Evolutionary conservation across 2,797 vertebrate species (phyloP).

Genomic region (Emydoidea blandingii): DNA sequence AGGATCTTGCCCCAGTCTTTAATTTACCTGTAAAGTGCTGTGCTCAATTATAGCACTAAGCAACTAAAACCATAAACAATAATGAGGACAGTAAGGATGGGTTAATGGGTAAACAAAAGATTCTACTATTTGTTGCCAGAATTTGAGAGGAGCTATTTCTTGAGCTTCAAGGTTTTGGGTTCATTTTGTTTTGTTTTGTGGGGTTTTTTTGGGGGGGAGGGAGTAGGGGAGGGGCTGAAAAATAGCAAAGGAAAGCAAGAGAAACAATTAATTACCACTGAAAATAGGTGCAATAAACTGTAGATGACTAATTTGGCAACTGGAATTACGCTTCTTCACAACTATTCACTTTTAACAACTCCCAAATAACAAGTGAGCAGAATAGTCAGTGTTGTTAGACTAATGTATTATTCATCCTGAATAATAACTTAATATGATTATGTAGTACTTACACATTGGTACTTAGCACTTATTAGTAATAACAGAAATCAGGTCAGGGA

Average conservation of each 20-base stretch:
- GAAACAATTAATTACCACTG: background rate
- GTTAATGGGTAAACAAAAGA: background rate
- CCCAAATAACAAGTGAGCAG: background rate
- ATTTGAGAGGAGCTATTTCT: background rate
- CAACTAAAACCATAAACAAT: background rate
- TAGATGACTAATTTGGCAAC: constrained; percentile 21
- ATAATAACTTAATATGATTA: constrained; percentile 2
- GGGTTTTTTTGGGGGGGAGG: background rate
- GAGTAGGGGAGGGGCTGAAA: background rate
- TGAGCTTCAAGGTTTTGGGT: background rate
- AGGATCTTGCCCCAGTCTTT: background rate
- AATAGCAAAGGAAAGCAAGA: background rate
- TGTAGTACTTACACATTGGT: background rate
- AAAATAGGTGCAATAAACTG: background rate
- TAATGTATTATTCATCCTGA: constrained; percentile 39
- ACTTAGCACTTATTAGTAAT: background rate
- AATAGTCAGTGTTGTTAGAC: background rate
- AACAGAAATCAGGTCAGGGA: background rate
- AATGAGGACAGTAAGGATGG: background rate
- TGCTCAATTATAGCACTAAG: constrained; percentile 1
- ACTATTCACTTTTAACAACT: constrained; percentile 32
- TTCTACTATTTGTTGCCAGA: background rate
- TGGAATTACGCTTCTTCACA: background rate
- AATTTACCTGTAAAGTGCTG: background rate
- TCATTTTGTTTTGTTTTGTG: background rate